Percentiles rank a stretch among this genome's conserved stretches.
Conservation (phyloP, 2,113 vertebrate genomes). For the Dermatemys mawii region DNA sequence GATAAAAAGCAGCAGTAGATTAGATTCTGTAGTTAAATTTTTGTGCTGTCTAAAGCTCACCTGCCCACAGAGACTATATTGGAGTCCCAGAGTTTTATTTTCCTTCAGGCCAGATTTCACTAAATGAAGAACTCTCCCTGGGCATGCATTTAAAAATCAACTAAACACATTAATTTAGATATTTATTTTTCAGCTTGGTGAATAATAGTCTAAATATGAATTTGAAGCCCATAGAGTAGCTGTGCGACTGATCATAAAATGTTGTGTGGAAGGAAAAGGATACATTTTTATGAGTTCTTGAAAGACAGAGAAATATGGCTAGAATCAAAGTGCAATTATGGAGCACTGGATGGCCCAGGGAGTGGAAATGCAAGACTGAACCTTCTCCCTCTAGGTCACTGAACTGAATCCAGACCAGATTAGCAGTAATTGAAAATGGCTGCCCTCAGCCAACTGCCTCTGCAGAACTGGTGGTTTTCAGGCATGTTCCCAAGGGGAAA, state of each 20-base stretch:
- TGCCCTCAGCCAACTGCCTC: background rate
- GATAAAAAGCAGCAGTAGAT: conserved; percentile 26
- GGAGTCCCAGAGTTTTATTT: conserved; percentile 24
- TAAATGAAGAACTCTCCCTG: conserved; percentile 53
- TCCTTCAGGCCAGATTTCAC: conserved; percentile 46
- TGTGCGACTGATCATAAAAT: conserved; percentile 5
- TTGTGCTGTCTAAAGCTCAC: conserved; percentile 33
- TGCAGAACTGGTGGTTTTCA: background rate
- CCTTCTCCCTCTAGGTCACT: background rate
- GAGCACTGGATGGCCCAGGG: background rate
- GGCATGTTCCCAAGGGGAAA: background rate
- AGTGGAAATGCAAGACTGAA: background rate
- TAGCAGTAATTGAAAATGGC: background rate
- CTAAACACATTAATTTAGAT: conserved; percentile 60
- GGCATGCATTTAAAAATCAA: conserved; percentile 43
- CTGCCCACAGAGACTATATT: conserved; percentile 11
- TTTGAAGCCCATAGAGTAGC: background rate
- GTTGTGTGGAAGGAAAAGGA: background rate
- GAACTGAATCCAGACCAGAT: background rate
- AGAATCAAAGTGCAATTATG: background rate
- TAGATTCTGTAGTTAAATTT: conserved; percentile 48
- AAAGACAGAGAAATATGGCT: background rate
- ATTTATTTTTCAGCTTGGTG: conserved; percentile 57
- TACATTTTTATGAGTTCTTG: background rate
- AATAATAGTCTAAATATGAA: conserved; percentile 51